Percentiles rank a stretch among this genome's conserved stretches.
Conservation (phyloP, 2,797 vertebrate species). For the Ibycter americanus region DNA sequence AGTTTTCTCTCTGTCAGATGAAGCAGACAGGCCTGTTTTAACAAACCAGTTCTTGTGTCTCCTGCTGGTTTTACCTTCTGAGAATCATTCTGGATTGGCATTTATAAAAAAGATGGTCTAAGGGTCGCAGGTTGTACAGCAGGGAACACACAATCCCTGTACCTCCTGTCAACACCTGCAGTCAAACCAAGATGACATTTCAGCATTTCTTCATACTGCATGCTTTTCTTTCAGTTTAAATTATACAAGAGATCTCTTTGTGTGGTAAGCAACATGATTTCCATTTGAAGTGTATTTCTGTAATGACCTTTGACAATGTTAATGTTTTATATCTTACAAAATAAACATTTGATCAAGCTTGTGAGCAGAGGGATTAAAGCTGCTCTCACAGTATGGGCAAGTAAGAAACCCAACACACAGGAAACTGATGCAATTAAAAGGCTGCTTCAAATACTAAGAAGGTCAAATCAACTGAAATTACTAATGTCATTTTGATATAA, state of each 20-base stretch:
- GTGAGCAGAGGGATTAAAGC: constrained; percentile 5
- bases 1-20: background rate
- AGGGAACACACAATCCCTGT: background rate
- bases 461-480: background rate
- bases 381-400: background rate
- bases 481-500: background rate
- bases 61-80: background rate
- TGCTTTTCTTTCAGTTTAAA: background rate
- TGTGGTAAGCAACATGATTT: constrained; percentile 18
- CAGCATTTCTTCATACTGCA: background rate
- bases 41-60: background rate
- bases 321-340: constrained; percentile 11
- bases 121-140: background rate
- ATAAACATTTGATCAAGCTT: constrained; percentile 6
- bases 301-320: constrained; percentile 10
- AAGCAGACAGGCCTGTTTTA: background rate
- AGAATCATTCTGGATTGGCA: background rate
- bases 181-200: background rate
- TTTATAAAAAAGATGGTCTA: background rate
- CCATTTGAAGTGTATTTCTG: background rate
- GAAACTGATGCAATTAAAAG: background rate
- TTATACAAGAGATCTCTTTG: constrained; percentile 17
- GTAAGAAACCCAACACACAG: background rate
- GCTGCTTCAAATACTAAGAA: background rate
- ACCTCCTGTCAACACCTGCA: background rate